Percentiles rank a stretch among this genome's conserved stretches.
Conservation (phyloP, 2,797 vertebrate genomes). For the Pogonophryne albipinna region DNA sequence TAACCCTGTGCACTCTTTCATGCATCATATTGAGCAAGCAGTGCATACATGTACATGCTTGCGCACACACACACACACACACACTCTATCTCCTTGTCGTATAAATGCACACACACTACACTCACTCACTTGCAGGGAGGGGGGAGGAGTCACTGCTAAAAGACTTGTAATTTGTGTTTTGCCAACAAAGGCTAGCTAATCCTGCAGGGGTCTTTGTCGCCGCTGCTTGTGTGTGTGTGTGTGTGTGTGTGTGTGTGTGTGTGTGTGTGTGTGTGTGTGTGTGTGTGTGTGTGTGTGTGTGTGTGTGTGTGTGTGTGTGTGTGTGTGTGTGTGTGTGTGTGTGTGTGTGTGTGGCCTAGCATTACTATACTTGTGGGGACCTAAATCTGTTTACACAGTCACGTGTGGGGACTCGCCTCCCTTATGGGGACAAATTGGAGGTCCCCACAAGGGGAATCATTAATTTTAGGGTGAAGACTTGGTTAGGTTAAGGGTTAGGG, state of each 20-base stretch:
- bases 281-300: conserved; percentile 23
- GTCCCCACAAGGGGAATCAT: no score
- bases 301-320: conserved; percentile 38
- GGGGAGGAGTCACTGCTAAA: conserved; percentile 85
- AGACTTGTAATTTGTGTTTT: conserved; percentile 95
- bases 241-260: conserved; percentile 69
- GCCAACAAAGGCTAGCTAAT: conserved; percentile 94
- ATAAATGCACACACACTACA: conserved; percentile 6
- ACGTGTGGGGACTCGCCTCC: no score
- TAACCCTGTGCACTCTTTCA: neutral
- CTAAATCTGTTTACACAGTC: no score
- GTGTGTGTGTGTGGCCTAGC: conserved; percentile 18
- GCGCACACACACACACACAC: conserved; percentile 16
- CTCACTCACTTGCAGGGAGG: conserved; percentile 80
- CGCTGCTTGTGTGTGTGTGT: conserved; percentile 87
- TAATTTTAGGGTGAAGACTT: no score
- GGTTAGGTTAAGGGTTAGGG: no score
- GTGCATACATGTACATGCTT: conserved; percentile 2
- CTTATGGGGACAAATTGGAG: no score
- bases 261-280: no score
- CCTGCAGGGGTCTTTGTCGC: conserved; percentile 86
- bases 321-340: conserved; percentile 38
- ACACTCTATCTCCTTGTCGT: no score
- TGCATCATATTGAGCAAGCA: conserved; percentile 9
- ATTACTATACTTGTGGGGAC: no score